Base-by-base conservation (phyloP, 2,888 invertebrate genomes). In the Leuctra nigra region DNA sequence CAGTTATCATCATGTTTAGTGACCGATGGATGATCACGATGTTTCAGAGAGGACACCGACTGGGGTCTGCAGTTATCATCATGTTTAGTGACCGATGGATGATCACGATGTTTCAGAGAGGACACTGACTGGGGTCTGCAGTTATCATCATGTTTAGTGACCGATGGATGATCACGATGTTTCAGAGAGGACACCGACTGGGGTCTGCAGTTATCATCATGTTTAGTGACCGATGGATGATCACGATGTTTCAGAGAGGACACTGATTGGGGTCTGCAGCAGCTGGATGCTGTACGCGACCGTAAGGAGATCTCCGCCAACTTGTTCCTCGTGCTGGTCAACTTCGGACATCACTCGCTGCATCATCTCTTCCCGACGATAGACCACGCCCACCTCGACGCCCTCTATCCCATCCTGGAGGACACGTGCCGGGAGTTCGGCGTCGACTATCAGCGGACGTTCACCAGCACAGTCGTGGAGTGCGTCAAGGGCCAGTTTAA, bases 301-400 rank as follows among this genome's bases (percentile, higher is more conserved):
- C 77, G 88, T 60, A 73, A 78, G 18, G 84, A 87, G 61, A 75
- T 84, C 58, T 80, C 81, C 9, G 80, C 82, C 13, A 81, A 80
- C 39, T 77, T 81, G 60, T 83, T 86, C 67, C 72, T 86, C 60
- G 79, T 81, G 0, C 68, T 90, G 54, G 84, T 86, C 0, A 78
- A 82, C 59, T 91, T 88, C 65, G 91, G 91, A 0, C 83, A 86
- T 58, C 91, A 91, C 67, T 77, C 78, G 0, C 72, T 91, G 1
- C 91, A 91, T 69, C 91, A 91, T 70, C 73, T 91, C 18, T 84
- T 91, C 64, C 91, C 91, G 0, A 86, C 88, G 0, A 65, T 91
- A 29, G 91, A 91, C 68, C 90, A 91, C 65, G 82, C 81, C 0
- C 78, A 84, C 57, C 70, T 91, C 13, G 77, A 79, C 7, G 77